Percentiles rank a stretch among this genome's conserved stretches.
phyloP scores from a whole-genome alignment of 2,797 vertebrate species.

The Cyclura pinguis region DNA sequence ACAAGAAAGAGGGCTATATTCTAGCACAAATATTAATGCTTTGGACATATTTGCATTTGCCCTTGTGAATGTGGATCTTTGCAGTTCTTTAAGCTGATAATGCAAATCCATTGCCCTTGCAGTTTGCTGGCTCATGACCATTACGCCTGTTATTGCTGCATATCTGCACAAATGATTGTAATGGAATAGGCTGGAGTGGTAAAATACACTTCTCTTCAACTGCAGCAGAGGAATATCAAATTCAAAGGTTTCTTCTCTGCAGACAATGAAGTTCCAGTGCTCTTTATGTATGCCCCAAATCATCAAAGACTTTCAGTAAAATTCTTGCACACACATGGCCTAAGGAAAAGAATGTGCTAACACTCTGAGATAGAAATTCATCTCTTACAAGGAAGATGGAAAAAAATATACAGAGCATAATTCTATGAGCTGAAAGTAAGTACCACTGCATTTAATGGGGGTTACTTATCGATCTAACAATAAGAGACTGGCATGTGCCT shows the following conservation, averaged over 20 bases:
- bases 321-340: background rate
- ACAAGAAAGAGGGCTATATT: background rate
- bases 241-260: background rate
- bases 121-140: conserved; percentile 2
- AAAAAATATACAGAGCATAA: conserved; percentile 42
- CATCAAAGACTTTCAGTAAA: background rate
- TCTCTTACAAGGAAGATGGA: conserved; percentile 35
- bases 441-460: background rate
- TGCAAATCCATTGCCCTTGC: conserved; percentile 6
- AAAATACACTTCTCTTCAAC: background rate
- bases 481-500: too few relatives aligned
- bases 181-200: background rate
- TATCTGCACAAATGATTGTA: conserved; percentile 14
- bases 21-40: background rate
- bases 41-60: conserved; percentile 20
- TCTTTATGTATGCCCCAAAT: background rate
- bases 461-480: background rate
- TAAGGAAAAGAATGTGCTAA: background rate
- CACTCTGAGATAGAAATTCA: background rate
- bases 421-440: background rate
- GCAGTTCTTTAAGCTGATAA: conserved; percentile 15
- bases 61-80: conserved; percentile 13
- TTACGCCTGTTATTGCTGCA: background rate
- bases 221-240: background rate
- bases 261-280: background rate